Percentiles rank a stretch among this genome's conserved stretches.
phyloP scores from a whole-genome alignment of 1,140 invertebrate genomes.

The Meteorus sp. region DNA sequence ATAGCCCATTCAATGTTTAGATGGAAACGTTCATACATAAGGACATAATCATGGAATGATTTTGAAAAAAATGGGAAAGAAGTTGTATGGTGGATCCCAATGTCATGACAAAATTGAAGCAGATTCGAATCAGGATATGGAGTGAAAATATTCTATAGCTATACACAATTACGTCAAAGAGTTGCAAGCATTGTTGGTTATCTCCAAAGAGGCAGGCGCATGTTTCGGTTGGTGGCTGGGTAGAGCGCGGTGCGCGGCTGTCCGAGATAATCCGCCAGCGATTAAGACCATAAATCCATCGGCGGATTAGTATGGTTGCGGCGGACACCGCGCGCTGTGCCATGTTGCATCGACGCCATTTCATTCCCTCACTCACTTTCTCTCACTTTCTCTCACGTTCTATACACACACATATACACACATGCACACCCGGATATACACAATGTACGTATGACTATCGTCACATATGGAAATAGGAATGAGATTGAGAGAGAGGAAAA shows the following conservation, averaged over 20 bases:
- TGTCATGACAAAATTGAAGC: no score
- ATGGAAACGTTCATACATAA: no score
- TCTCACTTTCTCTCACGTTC: conserved; percentile 4
- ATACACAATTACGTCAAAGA: no score
- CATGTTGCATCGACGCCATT: no score
- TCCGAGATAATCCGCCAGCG: conserved; percentile 64
- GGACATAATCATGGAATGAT: conserved; percentile 14
- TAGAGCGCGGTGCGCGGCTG: conserved; percentile 52
- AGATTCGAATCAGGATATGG: no score
- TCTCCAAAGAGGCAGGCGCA: conserved; percentile 58
- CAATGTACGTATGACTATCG: no score
- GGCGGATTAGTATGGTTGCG: conserved; percentile 59
- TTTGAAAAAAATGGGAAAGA: conserved; percentile 7
- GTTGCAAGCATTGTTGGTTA: no score
- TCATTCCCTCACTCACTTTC: no score
- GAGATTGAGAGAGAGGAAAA: neutral
- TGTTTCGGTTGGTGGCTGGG: conserved; percentile 54
- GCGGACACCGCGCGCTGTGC: conserved; percentile 34
- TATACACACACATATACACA: neutral
- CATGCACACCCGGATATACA: no score
- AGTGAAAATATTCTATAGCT: no score
- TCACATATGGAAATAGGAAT: conserved; percentile 4
- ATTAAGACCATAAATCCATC: conserved; percentile 69
- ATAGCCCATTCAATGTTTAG: no score
- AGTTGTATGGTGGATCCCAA: no score